Base-by-base conservation (phyloP, 2,113 vertebrate genomes). In the Tragelaphus imberbis region DNA sequence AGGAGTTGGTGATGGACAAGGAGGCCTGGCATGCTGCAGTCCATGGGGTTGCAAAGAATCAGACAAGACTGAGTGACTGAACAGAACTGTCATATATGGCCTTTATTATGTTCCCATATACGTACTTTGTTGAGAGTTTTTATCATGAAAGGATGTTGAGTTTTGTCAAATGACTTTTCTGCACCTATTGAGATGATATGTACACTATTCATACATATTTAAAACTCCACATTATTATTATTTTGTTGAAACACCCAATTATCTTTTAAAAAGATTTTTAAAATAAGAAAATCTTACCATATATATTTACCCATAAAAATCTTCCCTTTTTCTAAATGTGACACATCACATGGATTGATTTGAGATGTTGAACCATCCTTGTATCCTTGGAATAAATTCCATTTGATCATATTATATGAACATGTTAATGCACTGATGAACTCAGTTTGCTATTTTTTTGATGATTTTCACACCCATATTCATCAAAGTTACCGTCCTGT, bases 171-270 rank as follows among this genome's bases (percentile, higher is more conserved):
- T 49, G 77, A 79, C 27, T 49, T 79, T 49, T 79, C 44, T 79
- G 44, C 6, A 79, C 7, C 27, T 79, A 79, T 44, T 79, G 44
- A 79, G 44, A 79, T 49, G 44, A 28, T 28, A 59, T 84, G n/a
- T 80, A 51, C 59, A 92, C 85, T 71, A 88, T 71, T 94, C 87
- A 25, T 87, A 63, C 12, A 51, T 51, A 71, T 71, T 80, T 82
- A 30, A 77, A 82, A 88, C 33, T 30, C 40, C 8, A 36, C 11
- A 55, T 28, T 77, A 91, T 85, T 47, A 49, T 79, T 56, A 65
- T 85, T 59, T 91, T 90, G 11, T 65, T 94, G 5, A 58, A 86
- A 88, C 14, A 65, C 30, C 40, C 13, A 88, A 47, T 94, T 79
- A 16, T 71, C 14, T 71, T 81, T 55, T 80, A 79, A 89, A 89